Evolutionary conservation across 2,888 invertebrate species (phyloP), one percentile per base, ranked within the genome.

Genomic region (Heliconius charithonia): DNA sequence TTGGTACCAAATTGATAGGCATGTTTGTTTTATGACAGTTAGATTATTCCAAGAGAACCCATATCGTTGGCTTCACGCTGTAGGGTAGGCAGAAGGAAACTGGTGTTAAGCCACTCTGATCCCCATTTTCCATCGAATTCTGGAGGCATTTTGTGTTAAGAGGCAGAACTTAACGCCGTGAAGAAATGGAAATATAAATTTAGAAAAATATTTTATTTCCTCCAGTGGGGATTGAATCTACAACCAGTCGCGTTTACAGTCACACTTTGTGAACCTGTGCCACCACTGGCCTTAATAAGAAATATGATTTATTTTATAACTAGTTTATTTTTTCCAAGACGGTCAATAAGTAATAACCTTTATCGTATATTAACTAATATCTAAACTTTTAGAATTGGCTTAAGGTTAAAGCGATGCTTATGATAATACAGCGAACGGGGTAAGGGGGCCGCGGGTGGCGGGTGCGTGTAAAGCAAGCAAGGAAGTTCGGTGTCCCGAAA

Each of bases 401-500:
- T 67, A 72, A 78, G 73, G 77, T 78, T 77, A 78, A 81, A 81
- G 78, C 81, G 78, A 81, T 82, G 77, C 77, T 82, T 80, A 80
- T 81, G 75, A 45, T 41, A 27, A 45, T 75, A 75, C 76, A 87
- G 86, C 84, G 86, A 91, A 90, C 89, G 90, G 90, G 91, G 88
- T 89, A 87, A 81, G 85, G 87, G 87, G 83, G 83, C 81, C 80
- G 79, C 65, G 85, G 86, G 86, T 82, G 86, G 87, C 82, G 86
- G 87, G 84, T 87, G 85, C 89, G 89, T 89, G 87, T 87, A 87
- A 84, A 85, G 85, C 89, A 91, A 89, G 92, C 90, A 91, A 91
- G 93, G 93, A 93, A 92, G 91, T 92, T 93, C 92, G 92, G 94
- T 95, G 94, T 94, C 95, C 95, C 95, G 94, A 93, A 95, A 95